Percentiles rank a stretch among this genome's conserved stretches.
phyloP scores from a whole-genome alignment of 1,140 invertebrate species.

The Limonius californicus region DNA sequence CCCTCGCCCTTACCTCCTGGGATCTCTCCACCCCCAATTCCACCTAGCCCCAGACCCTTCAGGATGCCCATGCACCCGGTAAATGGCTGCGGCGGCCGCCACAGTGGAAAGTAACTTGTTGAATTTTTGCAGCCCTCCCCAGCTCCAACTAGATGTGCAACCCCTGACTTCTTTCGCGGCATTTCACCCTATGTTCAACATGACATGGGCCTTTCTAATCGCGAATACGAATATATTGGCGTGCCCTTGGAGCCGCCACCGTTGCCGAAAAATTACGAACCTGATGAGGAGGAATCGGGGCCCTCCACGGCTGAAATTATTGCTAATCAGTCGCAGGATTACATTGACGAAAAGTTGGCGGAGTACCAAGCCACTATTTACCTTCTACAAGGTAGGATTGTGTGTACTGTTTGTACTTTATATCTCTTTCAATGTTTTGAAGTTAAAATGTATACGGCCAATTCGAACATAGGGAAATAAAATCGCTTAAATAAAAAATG shows the following conservation, averaged over 20 bases:
- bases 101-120: not conserved
- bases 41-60: conserved; percentile 47
- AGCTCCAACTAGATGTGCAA: conserved; percentile 35
- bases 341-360: conserved; percentile 87
- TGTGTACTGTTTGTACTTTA: not conserved
- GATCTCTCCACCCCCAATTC: conserved; percentile 47
- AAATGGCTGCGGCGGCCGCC: conserved; percentile 34
- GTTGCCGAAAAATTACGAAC: conserved; percentile 46
- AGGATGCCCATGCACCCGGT: conserved; percentile 46
- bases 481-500: no score
- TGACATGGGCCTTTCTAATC: conserved; percentile 54
- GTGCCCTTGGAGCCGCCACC: conserved; percentile 66
- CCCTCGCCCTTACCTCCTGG: conserved; percentile 51
- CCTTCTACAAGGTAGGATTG: conserved; percentile 72
- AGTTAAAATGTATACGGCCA: no score
- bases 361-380: conserved; percentile 91
- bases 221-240: conserved; percentile 60
- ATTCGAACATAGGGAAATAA: no score
- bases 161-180: conserved; percentile 39
- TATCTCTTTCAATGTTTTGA: no score
- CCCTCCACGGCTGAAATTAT: conserved; percentile 87
- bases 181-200: conserved; percentile 46
- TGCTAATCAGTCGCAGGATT: conserved; percentile 88
- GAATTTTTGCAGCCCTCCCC: conserved; percentile 42
- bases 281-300: conserved; percentile 61